These are phyloP conservation scores for Saturnia japonica DNA, from an alignment of 2,888 invertebrate species.

Conservation along the genomic window DNA sequence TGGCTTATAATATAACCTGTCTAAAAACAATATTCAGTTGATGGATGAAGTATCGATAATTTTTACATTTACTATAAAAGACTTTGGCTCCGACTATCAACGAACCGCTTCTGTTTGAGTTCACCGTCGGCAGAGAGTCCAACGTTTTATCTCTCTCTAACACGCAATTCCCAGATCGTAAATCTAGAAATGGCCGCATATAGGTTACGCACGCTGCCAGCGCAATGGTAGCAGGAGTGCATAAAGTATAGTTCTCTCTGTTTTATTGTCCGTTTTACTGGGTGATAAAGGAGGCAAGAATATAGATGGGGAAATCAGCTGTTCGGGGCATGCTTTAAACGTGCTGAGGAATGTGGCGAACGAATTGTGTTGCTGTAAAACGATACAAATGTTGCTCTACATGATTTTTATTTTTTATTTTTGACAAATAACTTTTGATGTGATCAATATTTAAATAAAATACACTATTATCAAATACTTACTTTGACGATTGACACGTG, in stretches of 20 bases:
- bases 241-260: conserved; percentile 82
- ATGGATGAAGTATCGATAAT: conserved; percentile 33
- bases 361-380: conserved; percentile 68
- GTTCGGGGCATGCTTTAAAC: conserved; percentile 81
- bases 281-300: conserved; percentile 78
- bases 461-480: background rate
- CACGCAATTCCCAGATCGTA: conserved; percentile 83
- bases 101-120: conserved; percentile 65
- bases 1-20: background rate
- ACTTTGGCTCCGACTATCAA: conserved; percentile 70
- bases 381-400: conserved; percentile 64
- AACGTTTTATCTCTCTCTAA: conserved; percentile 79
- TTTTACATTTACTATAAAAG: conserved; percentile 57
- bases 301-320: conserved; percentile 79
- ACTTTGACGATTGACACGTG: too few relatives aligned
- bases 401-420: conserved; percentile 27
- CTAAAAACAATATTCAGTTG: background rate
- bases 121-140: conserved; percentile 74
- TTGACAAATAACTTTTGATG: background rate
- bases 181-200: conserved; percentile 83
- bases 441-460: background rate
- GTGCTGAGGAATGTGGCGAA: conserved; percentile 80
- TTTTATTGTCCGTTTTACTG: conserved; percentile 78
- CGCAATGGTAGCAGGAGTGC: conserved; percentile 75
- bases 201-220: conserved; percentile 82